Evolutionary conservation across 1,140 invertebrate genomes (phyloP).

Genomic region (Tachypleus tridentatus): DNA sequence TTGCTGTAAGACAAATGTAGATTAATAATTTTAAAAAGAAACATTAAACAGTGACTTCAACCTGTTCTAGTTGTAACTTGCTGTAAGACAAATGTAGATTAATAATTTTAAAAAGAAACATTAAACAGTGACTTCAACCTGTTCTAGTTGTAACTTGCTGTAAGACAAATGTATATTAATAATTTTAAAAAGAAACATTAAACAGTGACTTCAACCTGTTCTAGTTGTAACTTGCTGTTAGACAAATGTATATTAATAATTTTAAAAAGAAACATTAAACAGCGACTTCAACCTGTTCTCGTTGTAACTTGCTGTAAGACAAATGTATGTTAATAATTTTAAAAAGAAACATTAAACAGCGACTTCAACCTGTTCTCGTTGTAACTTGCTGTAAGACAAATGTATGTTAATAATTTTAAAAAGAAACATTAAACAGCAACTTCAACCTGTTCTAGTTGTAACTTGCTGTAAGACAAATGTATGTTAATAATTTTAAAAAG

Average conservation of each 20-base stretch:
- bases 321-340: neutral
- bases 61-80: constrained; percentile 34
- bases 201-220: constrained; percentile 33
- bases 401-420: neutral
- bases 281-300: constrained; percentile 32
- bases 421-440: constrained; percentile 22
- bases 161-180: neutral
- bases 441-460: constrained; percentile 35
- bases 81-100: neutral
- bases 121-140: constrained; percentile 30
- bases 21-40: neutral
- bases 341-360: constrained; percentile 15
- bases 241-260: neutral
- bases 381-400: constrained; percentile 25
- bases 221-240: constrained; percentile 30
- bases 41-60: constrained; percentile 28
- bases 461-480: constrained; percentile 14
- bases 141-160: constrained; percentile 32
- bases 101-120: neutral
- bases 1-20: neutral
- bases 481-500: neutral
- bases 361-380: constrained; percentile 33
- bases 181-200: neutral
- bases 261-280: constrained; percentile 5
- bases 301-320: constrained; percentile 28